Conservation (phyloP, 2,888 invertebrate genomes). For the Eupithecia insigniata region DNA sequence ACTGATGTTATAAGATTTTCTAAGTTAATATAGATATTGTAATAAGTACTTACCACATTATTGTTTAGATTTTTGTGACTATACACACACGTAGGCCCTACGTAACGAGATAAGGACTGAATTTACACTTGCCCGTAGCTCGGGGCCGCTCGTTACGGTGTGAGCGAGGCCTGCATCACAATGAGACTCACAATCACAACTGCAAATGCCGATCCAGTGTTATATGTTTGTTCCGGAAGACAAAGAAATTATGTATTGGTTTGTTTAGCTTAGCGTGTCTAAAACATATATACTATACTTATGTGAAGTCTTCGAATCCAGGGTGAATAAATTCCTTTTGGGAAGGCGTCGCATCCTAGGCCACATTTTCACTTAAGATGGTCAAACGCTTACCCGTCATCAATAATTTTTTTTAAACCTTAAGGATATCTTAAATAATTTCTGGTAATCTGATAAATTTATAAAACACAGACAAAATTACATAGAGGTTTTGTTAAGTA, state of each 20-base stretch:
- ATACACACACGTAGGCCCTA: neutral
- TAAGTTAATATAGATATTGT: neutral
- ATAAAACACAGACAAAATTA: neutral
- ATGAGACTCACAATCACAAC: constrained; percentile 30
- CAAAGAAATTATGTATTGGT: neutral
- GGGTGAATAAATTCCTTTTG: no score
- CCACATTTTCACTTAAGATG: no score
- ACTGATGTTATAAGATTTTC: neutral
- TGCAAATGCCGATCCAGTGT: neutral
- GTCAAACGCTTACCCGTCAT: no score
- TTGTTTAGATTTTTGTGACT: neutral
- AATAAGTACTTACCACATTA: neutral
- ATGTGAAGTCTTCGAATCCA: no score
- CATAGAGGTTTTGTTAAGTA: neutral
- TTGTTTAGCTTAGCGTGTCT: neutral
- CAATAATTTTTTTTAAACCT: no score
- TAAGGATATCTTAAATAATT: no score
- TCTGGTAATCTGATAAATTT: no score
- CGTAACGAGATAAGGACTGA: constrained; percentile 21
- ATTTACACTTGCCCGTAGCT: constrained; percentile 38
- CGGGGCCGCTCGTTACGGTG: constrained; percentile 39
- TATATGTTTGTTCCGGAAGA: neutral
- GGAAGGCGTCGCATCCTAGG: no score
- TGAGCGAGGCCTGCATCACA: constrained; percentile 35
- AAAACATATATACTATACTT: no score